These are phyloP conservation scores for Epizoanthus ramosus DNA, from an alignment of 92 coral and sea anemone genomes.

Conservation along the genomic window DNA sequence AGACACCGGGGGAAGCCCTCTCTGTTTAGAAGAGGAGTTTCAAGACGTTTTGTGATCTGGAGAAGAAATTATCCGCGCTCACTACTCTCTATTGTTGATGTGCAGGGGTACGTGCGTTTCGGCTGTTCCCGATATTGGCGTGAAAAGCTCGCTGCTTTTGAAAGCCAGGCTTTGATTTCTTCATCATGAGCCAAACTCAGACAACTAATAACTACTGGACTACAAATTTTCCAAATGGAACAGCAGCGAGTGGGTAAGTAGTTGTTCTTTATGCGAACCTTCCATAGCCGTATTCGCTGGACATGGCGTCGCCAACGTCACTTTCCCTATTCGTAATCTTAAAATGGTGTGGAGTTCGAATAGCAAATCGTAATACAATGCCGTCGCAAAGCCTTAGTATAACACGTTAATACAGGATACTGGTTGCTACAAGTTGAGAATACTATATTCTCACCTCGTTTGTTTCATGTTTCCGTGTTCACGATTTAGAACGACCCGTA, in stretches of 20 bases:
- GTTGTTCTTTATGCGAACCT: slow-evolving; percentile 8
- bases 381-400: slow-evolving; percentile 1
- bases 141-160: slow-evolving; percentile 45
- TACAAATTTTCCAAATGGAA: slow-evolving; percentile 28
- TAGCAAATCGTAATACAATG: slow-evolving; percentile 7
- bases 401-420: slow-evolving; percentile 21
- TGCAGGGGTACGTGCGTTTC: slow-evolving; percentile 30
- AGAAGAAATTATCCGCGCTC: background rate
- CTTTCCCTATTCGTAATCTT: slow-evolving; percentile 31
- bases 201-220: slow-evolving; percentile 45
- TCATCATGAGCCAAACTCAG: slow-evolving; percentile 42
- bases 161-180: slow-evolving; percentile 29
- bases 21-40: slow-evolving; percentile 27
- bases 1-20: slow-evolving; percentile 19
- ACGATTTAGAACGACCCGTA: slow-evolving; percentile 30
- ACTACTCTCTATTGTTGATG: slow-evolving; percentile 39
- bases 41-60: slow-evolving; percentile 26
- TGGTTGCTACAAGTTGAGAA: slow-evolving; percentile 16
- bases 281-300: slow-evolving; percentile 5
- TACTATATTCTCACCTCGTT: slow-evolving; percentile 19
- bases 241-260: slow-evolving; percentile 33
- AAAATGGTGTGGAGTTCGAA: slow-evolving; percentile 11
- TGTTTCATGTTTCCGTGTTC: slow-evolving; percentile 42
- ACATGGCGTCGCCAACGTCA: slow-evolving; percentile 46
- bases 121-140: slow-evolving; percentile 46